phyloP scores from a whole-genome alignment of 2,113 vertebrate genomes.

The Psittacus erithacus region DNA sequence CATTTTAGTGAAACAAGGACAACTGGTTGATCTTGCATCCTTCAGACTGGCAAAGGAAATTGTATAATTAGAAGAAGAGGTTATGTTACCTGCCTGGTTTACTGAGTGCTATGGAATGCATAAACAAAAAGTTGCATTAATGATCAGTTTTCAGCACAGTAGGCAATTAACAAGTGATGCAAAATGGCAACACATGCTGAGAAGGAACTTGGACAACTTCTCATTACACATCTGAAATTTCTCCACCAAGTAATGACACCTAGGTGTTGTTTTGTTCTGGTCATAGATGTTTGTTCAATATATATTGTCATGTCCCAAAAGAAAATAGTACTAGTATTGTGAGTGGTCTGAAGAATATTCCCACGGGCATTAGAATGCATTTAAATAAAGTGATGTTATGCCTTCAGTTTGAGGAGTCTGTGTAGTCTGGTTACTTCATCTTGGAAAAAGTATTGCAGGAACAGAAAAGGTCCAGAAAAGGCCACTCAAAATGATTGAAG shows the following conservation, averaged over 20 bases:
- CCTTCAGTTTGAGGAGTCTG: background rate
- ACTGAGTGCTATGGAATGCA: background rate
- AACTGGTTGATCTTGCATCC: background rate
- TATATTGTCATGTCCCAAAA: background rate
- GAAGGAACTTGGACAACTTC: background rate
- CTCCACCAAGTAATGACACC: background rate
- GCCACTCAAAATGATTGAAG: background rate
- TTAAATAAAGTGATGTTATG: background rate
- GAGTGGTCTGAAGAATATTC: background rate
- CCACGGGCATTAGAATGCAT: background rate
- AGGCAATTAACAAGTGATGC: constrained; percentile 1
- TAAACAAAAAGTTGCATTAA: constrained; percentile 26
- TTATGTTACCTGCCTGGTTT: constrained; percentile 25
- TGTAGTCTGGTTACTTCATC: background rate
- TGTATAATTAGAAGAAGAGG: background rate
- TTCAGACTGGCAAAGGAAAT: background rate
- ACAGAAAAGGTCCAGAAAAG: background rate
- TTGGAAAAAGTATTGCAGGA: background rate
- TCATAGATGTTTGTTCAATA: background rate
- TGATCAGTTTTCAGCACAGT: constrained; percentile 18
- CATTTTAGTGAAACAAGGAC: background rate
- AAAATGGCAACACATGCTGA: background rate
- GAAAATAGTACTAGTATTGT: background rate
- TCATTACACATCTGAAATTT: background rate
- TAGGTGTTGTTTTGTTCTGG: background rate